Conservation (phyloP, 2,888 invertebrate genomes). For the Tortrix viridana region DNA sequence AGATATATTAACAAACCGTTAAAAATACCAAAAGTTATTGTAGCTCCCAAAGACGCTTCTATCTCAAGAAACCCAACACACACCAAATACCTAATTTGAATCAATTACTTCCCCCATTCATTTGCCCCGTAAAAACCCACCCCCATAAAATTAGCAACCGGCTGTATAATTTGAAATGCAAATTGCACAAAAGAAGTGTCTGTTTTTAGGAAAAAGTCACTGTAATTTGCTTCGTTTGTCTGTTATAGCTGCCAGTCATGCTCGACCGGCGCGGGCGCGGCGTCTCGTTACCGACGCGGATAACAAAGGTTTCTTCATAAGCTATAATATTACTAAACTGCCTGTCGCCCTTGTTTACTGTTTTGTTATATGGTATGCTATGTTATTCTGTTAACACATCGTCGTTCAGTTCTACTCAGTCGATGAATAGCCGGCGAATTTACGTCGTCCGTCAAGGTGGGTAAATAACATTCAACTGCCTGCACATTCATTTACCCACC, state of each 20-base stretch:
- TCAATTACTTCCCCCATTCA: slow-evolving; percentile 36
- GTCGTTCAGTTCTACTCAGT: too few relatives aligned
- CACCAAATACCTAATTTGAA: slow-evolving; percentile 39
- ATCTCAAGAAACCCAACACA: slow-evolving; percentile 32
- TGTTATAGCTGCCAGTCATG: slow-evolving; percentile 7
- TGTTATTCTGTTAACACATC: too few relatives aligned
- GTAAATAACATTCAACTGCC: too few relatives aligned
- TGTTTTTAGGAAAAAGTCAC: slow-evolving; percentile 38
- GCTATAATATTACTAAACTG: too few relatives aligned
- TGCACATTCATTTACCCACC: too few relatives aligned
- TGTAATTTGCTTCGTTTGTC: slow-evolving; percentile 29
- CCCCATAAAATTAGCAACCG: slow-evolving; percentile 53
- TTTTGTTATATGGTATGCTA: too few relatives aligned
- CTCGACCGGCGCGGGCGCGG: neutral
- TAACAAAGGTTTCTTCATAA: too few relatives aligned
- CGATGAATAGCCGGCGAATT: too few relatives aligned
- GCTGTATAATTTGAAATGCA: slow-evolving; percentile 58
- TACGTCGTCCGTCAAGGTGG: too few relatives aligned
- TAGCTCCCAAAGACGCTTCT: neutral
- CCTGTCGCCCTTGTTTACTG: too few relatives aligned
- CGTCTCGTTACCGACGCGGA: neutral
- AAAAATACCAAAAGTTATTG: too few relatives aligned
- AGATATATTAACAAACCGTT: too few relatives aligned
- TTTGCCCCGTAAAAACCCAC: slow-evolving; percentile 41
- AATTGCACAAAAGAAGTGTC: slow-evolving; percentile 55